Percentiles rank a stretch among this genome's conserved stretches.
phyloP scores from a whole-genome alignment of 2,113 vertebrate species.

The Tragelaphus imberbis region DNA sequence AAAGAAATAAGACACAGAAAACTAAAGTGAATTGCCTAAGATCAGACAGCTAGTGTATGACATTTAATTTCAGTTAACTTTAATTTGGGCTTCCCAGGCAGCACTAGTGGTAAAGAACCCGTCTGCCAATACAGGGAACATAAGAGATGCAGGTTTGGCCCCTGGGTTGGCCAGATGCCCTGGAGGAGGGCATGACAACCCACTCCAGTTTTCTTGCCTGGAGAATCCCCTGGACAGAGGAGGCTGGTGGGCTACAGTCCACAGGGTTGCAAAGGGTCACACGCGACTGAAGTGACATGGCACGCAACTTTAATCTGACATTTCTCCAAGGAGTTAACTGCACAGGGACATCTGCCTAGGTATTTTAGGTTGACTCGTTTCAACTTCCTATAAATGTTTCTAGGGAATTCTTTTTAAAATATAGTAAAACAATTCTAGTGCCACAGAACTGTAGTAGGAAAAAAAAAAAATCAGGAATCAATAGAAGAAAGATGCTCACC shows the following conservation, averaged over 20 bases:
- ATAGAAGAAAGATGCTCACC: not conserved
- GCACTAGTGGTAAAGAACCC: not conserved
- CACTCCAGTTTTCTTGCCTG: not conserved
- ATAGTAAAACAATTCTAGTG: not conserved
- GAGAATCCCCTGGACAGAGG: not conserved
- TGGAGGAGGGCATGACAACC: not conserved
- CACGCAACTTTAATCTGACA: not conserved
- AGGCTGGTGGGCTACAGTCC: not conserved
- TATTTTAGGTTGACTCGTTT: conserved; percentile 39
- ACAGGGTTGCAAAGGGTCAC: rapidly evolving
- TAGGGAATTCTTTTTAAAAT: conserved; percentile 33
- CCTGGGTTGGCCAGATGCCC: not conserved
- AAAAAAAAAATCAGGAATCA: conserved; percentile 12
- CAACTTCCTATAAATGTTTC: not conserved
- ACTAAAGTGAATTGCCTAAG: not conserved
- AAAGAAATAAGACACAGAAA: not conserved
- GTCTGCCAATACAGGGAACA: not conserved
- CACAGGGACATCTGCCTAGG: not conserved
- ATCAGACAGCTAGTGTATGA: not conserved
- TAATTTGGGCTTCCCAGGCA: not conserved
- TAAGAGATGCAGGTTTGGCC: not conserved
- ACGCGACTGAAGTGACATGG: not conserved
- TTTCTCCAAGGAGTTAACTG: conserved; percentile 38
- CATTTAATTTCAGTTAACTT: not conserved
- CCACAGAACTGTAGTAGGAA: not conserved